Percentiles rank a stretch among this genome's conserved stretches.
These are phyloP conservation scores for Sigmodon hispidus DNA, from an alignment of 2,113 vertebrate species.

Conservation along the genomic window DNA sequence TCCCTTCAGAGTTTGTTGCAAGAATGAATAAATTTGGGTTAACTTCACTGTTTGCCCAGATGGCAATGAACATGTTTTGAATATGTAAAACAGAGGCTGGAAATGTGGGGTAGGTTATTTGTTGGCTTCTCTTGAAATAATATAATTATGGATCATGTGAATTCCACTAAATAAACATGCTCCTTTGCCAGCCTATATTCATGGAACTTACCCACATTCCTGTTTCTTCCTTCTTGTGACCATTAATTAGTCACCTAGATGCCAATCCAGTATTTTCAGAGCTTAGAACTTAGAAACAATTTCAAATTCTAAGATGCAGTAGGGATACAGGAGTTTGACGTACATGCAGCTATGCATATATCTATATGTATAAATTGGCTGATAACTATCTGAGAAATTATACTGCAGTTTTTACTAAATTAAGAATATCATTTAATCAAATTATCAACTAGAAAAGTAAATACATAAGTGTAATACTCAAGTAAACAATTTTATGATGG, in stretches of 20 bases:
- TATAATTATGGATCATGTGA: conserved; percentile 53
- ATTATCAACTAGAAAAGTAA: background rate
- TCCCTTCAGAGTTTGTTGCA: conserved; percentile 82
- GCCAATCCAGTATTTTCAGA: background rate
- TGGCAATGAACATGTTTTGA: no score
- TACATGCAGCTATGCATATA: background rate
- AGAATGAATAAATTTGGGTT: conserved; percentile 88
- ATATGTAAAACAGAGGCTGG: background rate
- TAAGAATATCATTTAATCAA: background rate
- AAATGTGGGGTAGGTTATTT: conserved; percentile 63
- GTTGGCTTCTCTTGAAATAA: conserved; percentile 74
- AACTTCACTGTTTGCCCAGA: conserved; percentile 87
- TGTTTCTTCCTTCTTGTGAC: background rate
- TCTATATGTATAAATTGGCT: background rate
- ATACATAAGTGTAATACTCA: background rate
- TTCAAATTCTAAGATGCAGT: background rate
- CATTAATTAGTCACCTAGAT: accelerated
- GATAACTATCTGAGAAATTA: background rate
- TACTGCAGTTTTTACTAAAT: background rate
- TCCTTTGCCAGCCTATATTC: conserved; percentile 90
- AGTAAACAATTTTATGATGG: background rate
- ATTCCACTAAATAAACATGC: conserved; percentile 64
- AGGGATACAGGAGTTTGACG: no score
- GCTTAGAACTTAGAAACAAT: background rate
- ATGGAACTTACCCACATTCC: conserved; percentile 87